These are phyloP conservation scores for Chamaea fasciata DNA, from an alignment of 2,113 vertebrate species.

Conservation along the genomic window DNA sequence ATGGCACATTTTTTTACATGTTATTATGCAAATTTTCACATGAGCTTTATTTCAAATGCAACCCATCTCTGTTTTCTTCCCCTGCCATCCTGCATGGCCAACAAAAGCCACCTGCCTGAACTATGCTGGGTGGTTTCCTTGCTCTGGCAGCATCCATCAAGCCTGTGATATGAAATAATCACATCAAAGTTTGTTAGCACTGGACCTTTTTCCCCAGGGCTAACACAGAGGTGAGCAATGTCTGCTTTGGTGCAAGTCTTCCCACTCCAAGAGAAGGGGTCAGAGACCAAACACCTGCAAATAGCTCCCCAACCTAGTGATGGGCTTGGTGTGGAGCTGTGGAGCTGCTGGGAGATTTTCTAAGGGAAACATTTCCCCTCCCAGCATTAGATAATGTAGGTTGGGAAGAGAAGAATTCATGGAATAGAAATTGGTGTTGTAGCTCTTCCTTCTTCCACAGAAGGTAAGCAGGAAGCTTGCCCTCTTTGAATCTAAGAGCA, in stretches of 20 bases:
- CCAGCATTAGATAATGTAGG: background rate
- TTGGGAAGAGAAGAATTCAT: background rate
- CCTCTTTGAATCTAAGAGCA: background rate
- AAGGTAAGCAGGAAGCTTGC: background rate
- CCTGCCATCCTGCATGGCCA: background rate
- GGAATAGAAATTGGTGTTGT: background rate
- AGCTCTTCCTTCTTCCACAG: background rate
- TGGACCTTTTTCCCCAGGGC: background rate
- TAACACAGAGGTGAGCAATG: background rate
- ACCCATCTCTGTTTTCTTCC: background rate
- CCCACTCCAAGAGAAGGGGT: background rate
- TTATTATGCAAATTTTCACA: conserved; percentile 36
- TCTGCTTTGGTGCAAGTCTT: background rate
- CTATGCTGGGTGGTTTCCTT: background rate
- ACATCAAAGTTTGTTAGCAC: background rate
- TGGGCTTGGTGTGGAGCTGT: background rate
- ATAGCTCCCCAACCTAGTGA: background rate
- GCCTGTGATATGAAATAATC: background rate
- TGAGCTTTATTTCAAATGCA: background rate
- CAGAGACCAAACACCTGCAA: background rate
- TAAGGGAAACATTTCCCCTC: background rate
- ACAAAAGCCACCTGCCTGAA: background rate
- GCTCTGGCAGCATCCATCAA: background rate
- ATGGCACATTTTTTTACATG: conserved; percentile 5
- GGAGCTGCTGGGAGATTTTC: background rate